Evolutionary conservation across 2,888 invertebrate genomes (phyloP), one percentile per base, ranked within the genome.

Genomic region (Xestia xanthographa): DNA sequence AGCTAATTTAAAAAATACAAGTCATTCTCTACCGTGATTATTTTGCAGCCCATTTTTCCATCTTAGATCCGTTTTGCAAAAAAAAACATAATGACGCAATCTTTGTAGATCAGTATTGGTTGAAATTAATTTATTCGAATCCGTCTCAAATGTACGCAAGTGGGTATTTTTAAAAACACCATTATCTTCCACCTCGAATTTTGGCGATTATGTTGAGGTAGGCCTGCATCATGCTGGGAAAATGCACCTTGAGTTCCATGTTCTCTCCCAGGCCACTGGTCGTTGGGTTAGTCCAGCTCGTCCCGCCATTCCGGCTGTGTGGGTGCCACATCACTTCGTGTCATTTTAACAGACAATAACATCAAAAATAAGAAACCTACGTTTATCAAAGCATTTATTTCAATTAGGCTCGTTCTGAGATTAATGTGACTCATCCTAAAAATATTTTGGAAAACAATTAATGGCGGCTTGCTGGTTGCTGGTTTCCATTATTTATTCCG

Each of bases 11-110:
- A 43, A 17, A 53, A 73, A 34, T 20, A n/a, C 48, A 60, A 75
- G 41, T 60, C 38, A 76, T 76, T 38, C 17, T 41, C 0, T 48
- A 26, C 6, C 29, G 14, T 75, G 38, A 41, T 58, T 41, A 41
- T 29, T 56, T 14, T 29, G 29, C 26, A 41, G 20, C 2, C 11
- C 22, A 53, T n/a, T 58, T 77, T 34, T 34, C 1, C 3, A 34
- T 34, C 12, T 29, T n/a, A 77, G 20, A 58, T 48, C 14, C 11
- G 11, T 66, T 66, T 66, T 17, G 22, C 22, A 76, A 75, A 72
- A 77, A 76, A 75, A 48, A 50, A 4, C 0, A 14, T 17, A 34
- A 17, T 62, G 43, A 53, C 26, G 50, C 12, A 60, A 60, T n/a
- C 6, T 20, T 58, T 41, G 5, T 45, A 29, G 14, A 58, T 22